Conservation (phyloP, 2,888 invertebrate genomes). For the Epinotia nisella region DNA sequence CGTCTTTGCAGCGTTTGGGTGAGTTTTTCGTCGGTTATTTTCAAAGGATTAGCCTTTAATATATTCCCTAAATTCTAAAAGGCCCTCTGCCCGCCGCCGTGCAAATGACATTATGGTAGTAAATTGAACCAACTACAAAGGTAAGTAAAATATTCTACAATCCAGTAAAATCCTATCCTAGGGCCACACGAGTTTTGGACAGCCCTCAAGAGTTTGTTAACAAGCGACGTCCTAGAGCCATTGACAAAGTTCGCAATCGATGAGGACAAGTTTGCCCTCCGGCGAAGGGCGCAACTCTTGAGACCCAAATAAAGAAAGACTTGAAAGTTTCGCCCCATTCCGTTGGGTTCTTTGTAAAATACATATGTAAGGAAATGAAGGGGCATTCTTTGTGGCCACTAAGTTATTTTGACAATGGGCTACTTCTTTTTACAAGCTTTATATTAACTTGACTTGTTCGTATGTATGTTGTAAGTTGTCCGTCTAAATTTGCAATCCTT, state of each 20-base stretch:
- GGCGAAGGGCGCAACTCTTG: background rate
- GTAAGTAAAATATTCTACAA: background rate
- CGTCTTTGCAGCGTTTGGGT: too few relatives aligned
- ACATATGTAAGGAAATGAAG: background rate
- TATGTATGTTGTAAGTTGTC: too few relatives aligned
- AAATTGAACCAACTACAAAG: background rate
- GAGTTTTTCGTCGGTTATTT: too few relatives aligned
- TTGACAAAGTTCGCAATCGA: constrained; percentile 22
- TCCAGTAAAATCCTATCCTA: constrained; percentile 7
- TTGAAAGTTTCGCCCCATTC: constrained; percentile 8
- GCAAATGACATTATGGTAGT: background rate
- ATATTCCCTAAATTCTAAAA: too few relatives aligned
- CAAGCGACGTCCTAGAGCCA: constrained; percentile 18
- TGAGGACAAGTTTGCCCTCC: constrained; percentile 10
- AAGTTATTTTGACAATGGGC: too few relatives aligned
- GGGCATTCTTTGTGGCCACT: background rate
- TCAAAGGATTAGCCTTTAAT: too few relatives aligned
- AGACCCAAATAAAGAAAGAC: constrained; percentile 7
- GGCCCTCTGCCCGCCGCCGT: too few relatives aligned
- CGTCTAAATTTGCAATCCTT: too few relatives aligned
- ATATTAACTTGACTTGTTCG: too few relatives aligned
- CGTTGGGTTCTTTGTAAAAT: constrained; percentile 1
- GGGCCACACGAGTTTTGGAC: background rate
- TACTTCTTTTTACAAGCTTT: too few relatives aligned
- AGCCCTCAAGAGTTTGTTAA: constrained; percentile 25